phyloP scores from a whole-genome alignment of 2,113 vertebrate species.

The Sula dactylatra region DNA sequence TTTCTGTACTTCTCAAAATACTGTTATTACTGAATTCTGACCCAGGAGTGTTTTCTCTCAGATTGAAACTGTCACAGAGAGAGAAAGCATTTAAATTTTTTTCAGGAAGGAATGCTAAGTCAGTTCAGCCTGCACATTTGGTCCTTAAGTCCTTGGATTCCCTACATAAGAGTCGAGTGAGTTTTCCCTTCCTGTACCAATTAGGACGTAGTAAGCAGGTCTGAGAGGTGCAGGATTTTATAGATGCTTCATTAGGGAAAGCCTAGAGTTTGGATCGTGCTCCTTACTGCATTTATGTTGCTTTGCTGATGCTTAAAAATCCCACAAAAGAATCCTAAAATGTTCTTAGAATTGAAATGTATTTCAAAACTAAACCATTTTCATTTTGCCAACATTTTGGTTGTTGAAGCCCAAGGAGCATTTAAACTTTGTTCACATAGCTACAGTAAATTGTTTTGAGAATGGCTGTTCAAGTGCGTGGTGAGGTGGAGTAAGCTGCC shows the following conservation, averaged over 20 bases:
- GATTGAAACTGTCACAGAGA: neutral
- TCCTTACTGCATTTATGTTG: neutral
- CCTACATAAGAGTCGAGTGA: neutral
- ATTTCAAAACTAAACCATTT: neutral
- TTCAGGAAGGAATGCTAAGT: neutral
- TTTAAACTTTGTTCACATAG: neutral
- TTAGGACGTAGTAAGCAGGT: neutral
- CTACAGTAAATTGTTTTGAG: neutral
- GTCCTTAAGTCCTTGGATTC: neutral
- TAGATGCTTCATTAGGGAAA: neutral
- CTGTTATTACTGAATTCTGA: neutral
- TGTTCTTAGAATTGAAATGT: neutral
- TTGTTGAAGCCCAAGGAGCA: neutral
- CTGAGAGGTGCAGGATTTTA: neutral
- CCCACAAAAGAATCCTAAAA: neutral
- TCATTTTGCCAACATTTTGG: neutral
- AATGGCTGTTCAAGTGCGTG: neutral
- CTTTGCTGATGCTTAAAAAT: neutral
- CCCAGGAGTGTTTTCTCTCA: neutral
- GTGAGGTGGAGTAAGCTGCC: neutral
- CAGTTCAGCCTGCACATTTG: slow-evolving; percentile 1
- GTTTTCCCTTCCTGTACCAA: neutral
- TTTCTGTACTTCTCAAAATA: neutral
- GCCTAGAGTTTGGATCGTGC: neutral
- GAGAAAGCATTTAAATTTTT: slow-evolving; percentile 12